These are phyloP conservation scores for Trichacis sp. DNA, from an alignment of 2,888 invertebrate species.

Conservation along the genomic window DNA sequence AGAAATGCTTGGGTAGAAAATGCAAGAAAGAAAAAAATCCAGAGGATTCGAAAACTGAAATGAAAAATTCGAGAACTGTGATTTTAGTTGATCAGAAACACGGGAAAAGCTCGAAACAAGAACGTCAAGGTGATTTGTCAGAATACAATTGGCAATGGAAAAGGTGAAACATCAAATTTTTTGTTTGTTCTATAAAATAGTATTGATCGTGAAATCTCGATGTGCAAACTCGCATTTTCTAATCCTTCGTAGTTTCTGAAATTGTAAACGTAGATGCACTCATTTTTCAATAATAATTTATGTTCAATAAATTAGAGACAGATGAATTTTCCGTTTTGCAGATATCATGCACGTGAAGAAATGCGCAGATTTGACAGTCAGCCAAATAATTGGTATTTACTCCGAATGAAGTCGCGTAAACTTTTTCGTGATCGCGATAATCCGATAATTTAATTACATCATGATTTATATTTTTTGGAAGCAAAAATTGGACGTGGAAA, in stretches of 20 bases:
- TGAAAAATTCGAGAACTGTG: constrained; percentile 20
- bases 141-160: constrained; percentile 26
- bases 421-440: constrained; percentile 13
- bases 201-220: no score
- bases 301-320: no score
- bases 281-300: not conserved
- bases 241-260: no score
- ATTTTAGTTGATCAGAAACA: constrained; percentile 19
- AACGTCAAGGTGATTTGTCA: constrained; percentile 15
- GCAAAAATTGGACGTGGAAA: no score
- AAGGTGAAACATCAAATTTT: constrained; percentile 10
- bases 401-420: constrained; percentile 31
- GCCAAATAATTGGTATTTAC: constrained; percentile 29
- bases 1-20: constrained; percentile 33
- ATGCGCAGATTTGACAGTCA: constrained; percentile 20
- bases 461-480: no score
- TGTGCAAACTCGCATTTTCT: no score
- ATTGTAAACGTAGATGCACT: no score
- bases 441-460: no score
- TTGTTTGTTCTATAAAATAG: no score
- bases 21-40: constrained; percentile 25
- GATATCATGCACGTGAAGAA: constrained; percentile 25
- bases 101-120: constrained; percentile 13
- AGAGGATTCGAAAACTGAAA: constrained; percentile 15
- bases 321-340: not conserved